Base-by-base conservation (phyloP, 2,113 vertebrate genomes). In the Lasiurus cinereus region DNA sequence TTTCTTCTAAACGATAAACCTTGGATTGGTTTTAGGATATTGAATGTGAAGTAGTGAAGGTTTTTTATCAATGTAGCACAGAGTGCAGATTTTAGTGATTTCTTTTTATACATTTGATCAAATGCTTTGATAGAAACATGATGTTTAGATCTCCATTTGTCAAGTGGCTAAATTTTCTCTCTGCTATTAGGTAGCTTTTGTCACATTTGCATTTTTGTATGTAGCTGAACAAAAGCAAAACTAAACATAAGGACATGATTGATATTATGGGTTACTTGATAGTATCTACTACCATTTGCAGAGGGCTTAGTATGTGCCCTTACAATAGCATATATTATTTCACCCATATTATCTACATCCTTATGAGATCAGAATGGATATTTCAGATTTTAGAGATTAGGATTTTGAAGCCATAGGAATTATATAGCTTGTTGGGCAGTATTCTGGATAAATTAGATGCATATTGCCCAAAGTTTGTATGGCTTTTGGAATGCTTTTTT, bases 1-100 rank as follows among this genome's bases (percentile, higher is more conserved):
- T 67, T 95, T 36, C 48, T 77, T 87, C 76, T 77, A 84, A 73
- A 91, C 87, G 27, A 91, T 90, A 90, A 83, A 94, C 54, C 31
- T 56, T 56, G 66, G 29, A 73, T 79, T 59, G 36, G 39, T 54
- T 86, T 94, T 89, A 52, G 31, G 31, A 33, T 91, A 74, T 48
- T 83, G 70, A 88, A 59, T 83, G 56, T 83, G 36, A 93, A 92
- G 72, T 50, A 87, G 21, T 3, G 50, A 89, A 83, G 22, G 18
- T 10, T 93, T 96, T 70, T 15, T 78, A 54, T 78, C 72, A 78
- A 36, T 36, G 64, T 9, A 73, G n/a, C 48, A 82, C n/a, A 83
- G 54, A 92, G 46, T 87, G n/a, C 21, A 76, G 27, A 86, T 48
- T 48, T 88, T 69, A 91, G 70, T 83, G 52, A 89, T 94, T 94